phyloP scores from a whole-genome alignment of 2,797 vertebrate species.

The Gorsachius magnificus region DNA sequence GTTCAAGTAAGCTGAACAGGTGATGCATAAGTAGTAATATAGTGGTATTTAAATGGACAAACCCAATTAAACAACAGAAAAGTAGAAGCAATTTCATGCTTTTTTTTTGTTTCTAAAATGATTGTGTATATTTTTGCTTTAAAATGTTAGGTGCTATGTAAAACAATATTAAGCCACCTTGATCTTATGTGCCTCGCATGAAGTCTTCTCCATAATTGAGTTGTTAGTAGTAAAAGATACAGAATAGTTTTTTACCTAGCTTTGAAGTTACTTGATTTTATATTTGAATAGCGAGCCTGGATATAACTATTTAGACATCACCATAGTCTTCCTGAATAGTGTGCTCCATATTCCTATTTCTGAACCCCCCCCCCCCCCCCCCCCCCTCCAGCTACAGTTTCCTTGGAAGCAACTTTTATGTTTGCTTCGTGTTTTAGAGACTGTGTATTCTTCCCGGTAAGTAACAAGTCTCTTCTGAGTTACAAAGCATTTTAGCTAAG shows the following conservation, averaged over 20 bases:
- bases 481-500: background rate
- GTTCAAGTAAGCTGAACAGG: background rate
- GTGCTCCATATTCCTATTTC: background rate
- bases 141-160: background rate
- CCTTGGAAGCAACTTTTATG: background rate
- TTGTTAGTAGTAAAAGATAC: background rate
- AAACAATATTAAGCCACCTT: background rate
- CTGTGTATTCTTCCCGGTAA: background rate
- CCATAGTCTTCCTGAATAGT: background rate
- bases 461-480: background rate
- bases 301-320: background rate
- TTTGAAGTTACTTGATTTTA: background rate
- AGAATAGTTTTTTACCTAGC: background rate
- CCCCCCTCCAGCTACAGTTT: background rate
- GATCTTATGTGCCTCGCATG: background rate
- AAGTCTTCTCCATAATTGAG: background rate
- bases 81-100: background rate
- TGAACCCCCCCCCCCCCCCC: background rate
- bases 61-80: background rate
- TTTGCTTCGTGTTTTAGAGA: background rate
- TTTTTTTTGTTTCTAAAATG: accelerated
- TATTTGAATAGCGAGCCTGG: background rate
- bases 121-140: background rate
- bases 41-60: background rate
- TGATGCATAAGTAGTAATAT: background rate